Evolutionary conservation across 2,888 invertebrate genomes (phyloP), one percentile per base, ranked within the genome.

Genomic region (Cloeon dipterum): DNA sequence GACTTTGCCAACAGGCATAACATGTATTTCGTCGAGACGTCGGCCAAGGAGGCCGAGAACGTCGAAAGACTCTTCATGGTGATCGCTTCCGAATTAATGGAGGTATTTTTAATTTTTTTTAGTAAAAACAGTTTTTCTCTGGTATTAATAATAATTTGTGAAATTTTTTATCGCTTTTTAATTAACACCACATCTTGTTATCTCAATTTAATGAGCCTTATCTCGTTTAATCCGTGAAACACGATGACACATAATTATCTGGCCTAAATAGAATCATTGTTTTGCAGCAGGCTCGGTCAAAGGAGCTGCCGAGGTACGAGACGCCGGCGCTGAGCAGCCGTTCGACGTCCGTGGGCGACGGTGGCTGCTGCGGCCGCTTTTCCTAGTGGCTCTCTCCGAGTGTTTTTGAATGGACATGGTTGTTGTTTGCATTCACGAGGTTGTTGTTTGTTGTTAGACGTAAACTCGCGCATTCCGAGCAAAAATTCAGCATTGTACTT

Each of bases 21-120:
- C 49, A 96, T 96, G 88, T 89, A 91, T 57, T 96, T 93, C 61
- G 65, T 96, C 46, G 94, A 96, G 63, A 96, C 94, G 0, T 94
- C 94, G 1, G 94, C 94, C 1, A 89, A 94, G 55, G 91, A 94
- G 59, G 86, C 93, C 2, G 93, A 94, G 50, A 94, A 96, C 62
- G 94, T 96, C 3, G 94, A 96, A 55, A 72, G 79, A 52, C 63
- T 96, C 41, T 96, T 96, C 56, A 82, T 88, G 70, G 91, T 94
- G 61, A 94, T 96, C 48, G 94, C 94, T 43, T 79, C 78, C 43
- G 86, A 81, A 58, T 63, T 86, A 36, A 85, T 85, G 71, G 83
- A 83, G 70, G 71, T 70, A 57, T 52, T 42, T 43, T 26, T 26
- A 35, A 26, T 33, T 36, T 38, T n/a, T n/a, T n/a, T n/a, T n/a